These are phyloP conservation scores for Danio tinwini DNA, from an alignment of 2,797 vertebrate species.

Conservation along the genomic window DNA sequence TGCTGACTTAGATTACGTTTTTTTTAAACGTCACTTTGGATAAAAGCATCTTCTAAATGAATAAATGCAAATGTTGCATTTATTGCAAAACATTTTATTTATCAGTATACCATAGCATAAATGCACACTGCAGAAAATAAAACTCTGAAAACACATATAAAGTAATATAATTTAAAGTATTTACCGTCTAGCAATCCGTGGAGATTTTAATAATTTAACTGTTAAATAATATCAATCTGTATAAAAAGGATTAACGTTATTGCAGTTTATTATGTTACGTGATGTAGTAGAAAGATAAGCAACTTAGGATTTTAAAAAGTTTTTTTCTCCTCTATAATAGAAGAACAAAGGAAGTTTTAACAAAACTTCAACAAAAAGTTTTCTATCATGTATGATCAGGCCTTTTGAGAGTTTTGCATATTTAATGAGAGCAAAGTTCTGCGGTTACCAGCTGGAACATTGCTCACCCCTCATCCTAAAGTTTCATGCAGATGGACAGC, in stretches of 20 bases:
- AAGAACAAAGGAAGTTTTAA: neutral
- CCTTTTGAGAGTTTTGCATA: slow-evolving; percentile 77
- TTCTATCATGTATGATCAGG: slow-evolving; percentile 27
- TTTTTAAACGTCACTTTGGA: neutral
- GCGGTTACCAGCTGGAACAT: slow-evolving; percentile 85
- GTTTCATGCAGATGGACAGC: slow-evolving; percentile 81
- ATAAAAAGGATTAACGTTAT: neutral
- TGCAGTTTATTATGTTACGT: neutral
- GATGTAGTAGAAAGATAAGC: neutral
- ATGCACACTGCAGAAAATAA: too few relatives aligned
- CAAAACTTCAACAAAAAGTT: slow-evolving; percentile 18
- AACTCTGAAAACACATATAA: too few relatives aligned
- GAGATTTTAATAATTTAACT: too few relatives aligned
- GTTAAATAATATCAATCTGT: too few relatives aligned
- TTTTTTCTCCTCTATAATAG: neutral
- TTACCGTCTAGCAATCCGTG: too few relatives aligned
- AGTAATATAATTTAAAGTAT: too few relatives aligned
- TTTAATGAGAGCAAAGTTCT: slow-evolving; percentile 84
- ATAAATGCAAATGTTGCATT: too few relatives aligned
- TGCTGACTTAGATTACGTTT: neutral
- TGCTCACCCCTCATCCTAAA: slow-evolving; percentile 77
- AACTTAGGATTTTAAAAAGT: neutral
- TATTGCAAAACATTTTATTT: too few relatives aligned
- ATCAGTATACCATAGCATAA: too few relatives aligned
- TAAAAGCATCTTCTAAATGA: too few relatives aligned